Base-by-base conservation (phyloP, 2,113 vertebrate genomes). In the Shinisaurus crocodilurus region DNA sequence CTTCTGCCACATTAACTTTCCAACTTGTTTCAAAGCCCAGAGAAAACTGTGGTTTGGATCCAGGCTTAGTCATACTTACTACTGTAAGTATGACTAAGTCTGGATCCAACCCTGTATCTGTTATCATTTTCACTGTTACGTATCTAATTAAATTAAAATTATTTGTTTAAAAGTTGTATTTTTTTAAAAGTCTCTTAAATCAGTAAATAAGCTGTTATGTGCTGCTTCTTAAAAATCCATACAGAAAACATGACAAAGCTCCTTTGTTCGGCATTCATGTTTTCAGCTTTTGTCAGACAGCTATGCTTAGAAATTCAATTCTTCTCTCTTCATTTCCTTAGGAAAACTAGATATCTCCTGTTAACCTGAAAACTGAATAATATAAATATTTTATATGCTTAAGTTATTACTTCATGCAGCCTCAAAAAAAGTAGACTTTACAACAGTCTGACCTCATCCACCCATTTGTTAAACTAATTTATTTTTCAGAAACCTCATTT, bases 121-220 rank as follows among this genome's bases (percentile, higher is more conserved):
- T 85, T 90, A 34, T 82, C 80, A 63, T 29, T 29, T 16, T 32
- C 88, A 65, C 8, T 48, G 74, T 90, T 32, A 32, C 37, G 40
- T 29, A 83, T 83, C 23, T 85, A 74, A 82, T 69, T 80, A 76
- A 57, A 82, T 86, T 45, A 5, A 93, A 88, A 80, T 75, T 13
- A 88, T 94, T 75, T 72, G 34, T 63, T 29, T 90, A 32, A 45
- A 93, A 93, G 92, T 85, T 54, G 54, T 48, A 65, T 57, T 29
- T 37, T 70, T 82, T 25, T 69, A 15, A 79, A 89, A 86, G 76
- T 69, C 25, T 88, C 76, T 63, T 84, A 69, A 89, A 92, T 50
- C 34, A 50, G 45, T 48, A 91, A 43, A 83, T 90, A 92, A 90
- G 0, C 57, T 74, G 1, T 18, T 43, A 23, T 67, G 9, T 1